A percentile compares a stretch with the other conserved stretches of the same genome.
Evolutionary conservation across 2,888 invertebrate species (phyloP).

Genomic region (Cataglyphis altisquamis): DNA sequence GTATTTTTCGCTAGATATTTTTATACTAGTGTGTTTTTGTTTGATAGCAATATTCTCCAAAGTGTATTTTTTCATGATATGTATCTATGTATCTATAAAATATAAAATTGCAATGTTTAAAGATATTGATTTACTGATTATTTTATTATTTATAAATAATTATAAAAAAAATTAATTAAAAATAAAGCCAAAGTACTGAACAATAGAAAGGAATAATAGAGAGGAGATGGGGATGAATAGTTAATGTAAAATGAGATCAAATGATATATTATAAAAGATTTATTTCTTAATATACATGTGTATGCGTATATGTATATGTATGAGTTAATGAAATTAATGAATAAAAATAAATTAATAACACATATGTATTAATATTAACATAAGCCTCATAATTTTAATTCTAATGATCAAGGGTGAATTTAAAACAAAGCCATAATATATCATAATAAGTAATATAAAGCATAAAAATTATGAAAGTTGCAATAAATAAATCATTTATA

Average conservation of each 20-base stretch:
- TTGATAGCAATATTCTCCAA: too few species aligned
- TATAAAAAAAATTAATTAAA: not conserved
- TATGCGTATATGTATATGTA: not conserved
- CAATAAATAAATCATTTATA: not conserved
- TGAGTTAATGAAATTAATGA: not conserved
- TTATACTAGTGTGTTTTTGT: slow-evolving; percentile 26
- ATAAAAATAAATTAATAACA: not conserved
- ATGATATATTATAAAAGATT: not conserved
- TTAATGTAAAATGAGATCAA: not conserved
- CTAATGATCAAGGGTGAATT: not conserved
- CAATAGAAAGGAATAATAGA: not conserved
- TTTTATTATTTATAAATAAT: not conserved
- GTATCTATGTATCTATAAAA: slow-evolving; percentile 53
- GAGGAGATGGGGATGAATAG: not conserved
- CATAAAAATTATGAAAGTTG: not conserved
- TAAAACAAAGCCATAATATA: not conserved
- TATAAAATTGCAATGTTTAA: not conserved
- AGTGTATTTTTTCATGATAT: not conserved
- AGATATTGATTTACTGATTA: not conserved
- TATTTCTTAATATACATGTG: not conserved
- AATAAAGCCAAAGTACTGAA: not conserved
- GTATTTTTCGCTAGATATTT: slow-evolving; percentile 54
- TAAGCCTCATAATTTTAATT: not conserved
- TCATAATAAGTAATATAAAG: not conserved
- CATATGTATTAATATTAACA: not conserved